A percentile compares a stretch with the other conserved stretches of the same genome.
phyloP scores from a whole-genome alignment of 1,140 invertebrate genomes.

The Matsumurasca onukii region DNA sequence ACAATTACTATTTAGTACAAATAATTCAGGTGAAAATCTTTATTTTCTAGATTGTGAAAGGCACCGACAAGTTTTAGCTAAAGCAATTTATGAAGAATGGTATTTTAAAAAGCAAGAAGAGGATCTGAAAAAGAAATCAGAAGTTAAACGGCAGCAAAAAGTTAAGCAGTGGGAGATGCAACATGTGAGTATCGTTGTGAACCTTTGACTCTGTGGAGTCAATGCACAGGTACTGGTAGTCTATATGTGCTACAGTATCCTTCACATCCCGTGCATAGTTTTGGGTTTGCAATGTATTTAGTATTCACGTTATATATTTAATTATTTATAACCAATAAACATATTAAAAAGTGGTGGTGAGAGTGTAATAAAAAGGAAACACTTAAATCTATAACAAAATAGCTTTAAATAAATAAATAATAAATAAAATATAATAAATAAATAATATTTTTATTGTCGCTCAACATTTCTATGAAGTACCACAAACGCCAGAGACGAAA shows the following conservation, averaged over 20 bases:
- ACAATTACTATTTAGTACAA: too few species aligned
- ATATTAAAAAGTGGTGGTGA: too few species aligned
- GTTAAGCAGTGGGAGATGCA: slow-evolving; percentile 32
- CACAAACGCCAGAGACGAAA: too few species aligned
- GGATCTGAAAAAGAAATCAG: slow-evolving; percentile 29
- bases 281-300: background rate
- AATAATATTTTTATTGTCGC: too few species aligned
- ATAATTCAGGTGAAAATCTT: too few species aligned
- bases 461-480: background rate
- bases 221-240: too few species aligned
- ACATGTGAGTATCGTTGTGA: slow-evolving; percentile 28
- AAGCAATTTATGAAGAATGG: slow-evolving; percentile 41
- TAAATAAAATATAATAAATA: background rate
- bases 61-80: slow-evolving; percentile 33
- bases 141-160: slow-evolving; percentile 28
- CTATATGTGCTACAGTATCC: background rate
- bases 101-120: slow-evolving; percentile 41
- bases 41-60: background rate
- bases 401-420: background rate
- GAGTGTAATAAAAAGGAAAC: background rate
- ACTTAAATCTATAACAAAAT: background rate
- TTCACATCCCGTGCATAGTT: background rate
- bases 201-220: too few species aligned
- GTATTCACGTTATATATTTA: background rate
- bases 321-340: too few species aligned